These are phyloP conservation scores for Myotis findleyi DNA, from an alignment of 2,797 vertebrate genomes.

Conservation along the genomic window DNA sequence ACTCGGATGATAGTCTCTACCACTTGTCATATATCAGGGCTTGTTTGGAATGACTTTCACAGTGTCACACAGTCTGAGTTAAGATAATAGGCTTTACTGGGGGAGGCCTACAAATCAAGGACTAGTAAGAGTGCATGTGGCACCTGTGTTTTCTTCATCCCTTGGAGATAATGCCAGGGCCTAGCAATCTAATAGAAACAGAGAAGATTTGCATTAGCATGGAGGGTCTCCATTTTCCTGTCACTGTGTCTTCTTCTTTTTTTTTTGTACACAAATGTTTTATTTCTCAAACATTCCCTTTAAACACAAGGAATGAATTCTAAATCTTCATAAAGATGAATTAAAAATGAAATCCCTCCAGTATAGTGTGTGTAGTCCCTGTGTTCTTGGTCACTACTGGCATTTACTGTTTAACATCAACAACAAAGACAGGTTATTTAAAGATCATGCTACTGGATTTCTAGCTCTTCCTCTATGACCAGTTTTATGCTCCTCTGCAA, in stretches of 20 bases:
- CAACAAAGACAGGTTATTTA: conserved; percentile 89
- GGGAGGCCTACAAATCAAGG: background rate
- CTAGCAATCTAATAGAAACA: background rate
- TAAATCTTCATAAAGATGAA: conserved; percentile 90
- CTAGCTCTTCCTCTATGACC: conserved; percentile 88
- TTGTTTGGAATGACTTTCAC: background rate
- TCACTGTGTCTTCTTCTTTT: background rate
- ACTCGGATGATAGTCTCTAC: background rate
- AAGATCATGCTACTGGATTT: conserved; percentile 90
- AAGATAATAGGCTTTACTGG: background rate
- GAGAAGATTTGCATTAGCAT: background rate
- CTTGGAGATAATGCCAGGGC: background rate
- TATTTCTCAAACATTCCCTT: conserved; percentile 96
- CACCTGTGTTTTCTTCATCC: background rate
- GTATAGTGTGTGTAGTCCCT: conserved; percentile 85
- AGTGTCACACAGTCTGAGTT: too few relatives aligned
- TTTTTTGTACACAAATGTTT: conserved; percentile 98
- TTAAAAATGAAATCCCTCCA: conserved; percentile 87
- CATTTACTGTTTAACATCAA: conserved; percentile 89
- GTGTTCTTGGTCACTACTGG: conserved; percentile 90
- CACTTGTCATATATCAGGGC: background rate
- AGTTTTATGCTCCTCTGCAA: conserved; percentile 85
- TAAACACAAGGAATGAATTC: conserved; percentile 93
- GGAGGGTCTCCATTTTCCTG: background rate
- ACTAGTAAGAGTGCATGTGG: background rate